Evolutionary conservation across 2,113 vertebrate species (phyloP), one percentile per base, ranked within the genome.

Genomic region (Cathartes aura): DNA sequence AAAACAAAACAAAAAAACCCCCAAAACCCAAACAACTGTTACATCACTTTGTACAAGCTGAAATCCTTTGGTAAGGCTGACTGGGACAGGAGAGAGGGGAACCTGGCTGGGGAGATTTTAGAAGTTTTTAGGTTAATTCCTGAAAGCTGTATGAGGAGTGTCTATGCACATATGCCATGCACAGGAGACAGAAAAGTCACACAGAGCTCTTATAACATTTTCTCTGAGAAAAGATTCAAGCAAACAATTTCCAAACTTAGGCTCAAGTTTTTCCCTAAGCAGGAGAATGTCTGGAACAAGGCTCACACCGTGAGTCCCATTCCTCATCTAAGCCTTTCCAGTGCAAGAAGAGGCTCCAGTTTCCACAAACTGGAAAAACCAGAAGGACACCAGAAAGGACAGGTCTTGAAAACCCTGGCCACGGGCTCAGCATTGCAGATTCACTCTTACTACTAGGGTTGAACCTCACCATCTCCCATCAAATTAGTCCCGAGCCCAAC

Each of bases 381-480:
- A 82, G 68, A 72, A 84, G 15, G 27, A 43, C 43, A 40, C 40
- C 16, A 10, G 43, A 50, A 40, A 78, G 42, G 27, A 70, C 18
- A 29, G 0, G 3, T 30, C 40, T 47, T 7, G 42, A 34, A 95
- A 93, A 64, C 59, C 79, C 80, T 38, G 52, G 53, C 93, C 87
- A 72, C 1, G 5, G 96, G 91, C 92, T 97, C 92, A 73, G 93
- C 80, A 45, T 42, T 17, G 19, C 47, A 79, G 22, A 19, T 76
- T 89, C 78, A 71, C 88, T 76, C 84, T 88, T 89, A 56, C 74
- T 92, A 48, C 47, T 2, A 1, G 29, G n/a, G 84, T 74, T 81
- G 95, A 96, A 45, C 73, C 71, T 90, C 73, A 32, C 26, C 6
- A 47, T 56, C 62, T 55, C 73, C 88, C 89, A 87, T 40, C 66